These are phyloP conservation scores for Brachymystax lenok DNA, from an alignment of 2,797 vertebrate species.

Conservation along the genomic window DNA sequence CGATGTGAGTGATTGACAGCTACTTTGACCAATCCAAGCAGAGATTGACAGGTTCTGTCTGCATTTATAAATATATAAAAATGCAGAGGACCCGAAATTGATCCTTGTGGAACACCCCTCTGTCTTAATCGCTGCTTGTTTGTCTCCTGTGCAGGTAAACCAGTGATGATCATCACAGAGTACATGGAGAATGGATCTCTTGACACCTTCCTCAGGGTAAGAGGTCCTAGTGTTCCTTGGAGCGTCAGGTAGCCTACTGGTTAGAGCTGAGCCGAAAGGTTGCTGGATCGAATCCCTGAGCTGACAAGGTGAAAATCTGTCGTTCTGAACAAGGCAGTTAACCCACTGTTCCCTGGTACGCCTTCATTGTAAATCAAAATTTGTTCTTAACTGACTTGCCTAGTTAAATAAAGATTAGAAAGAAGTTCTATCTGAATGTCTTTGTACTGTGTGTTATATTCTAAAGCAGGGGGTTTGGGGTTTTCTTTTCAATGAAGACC, in stretches of 20 bases:
- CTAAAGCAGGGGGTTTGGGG: not conserved
- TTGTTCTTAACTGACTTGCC: too few relatives aligned
- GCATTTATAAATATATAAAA: not conserved
- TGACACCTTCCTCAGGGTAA: slow-evolving; percentile 92
- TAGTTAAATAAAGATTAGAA: not conserved
- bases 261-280: too few relatives aligned
- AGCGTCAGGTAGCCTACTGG: too few relatives aligned
- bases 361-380: too few relatives aligned
- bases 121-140: slow-evolving; percentile 6
- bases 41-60: not conserved
- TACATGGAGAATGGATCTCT: slow-evolving; percentile 96
- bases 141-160: slow-evolving; percentile 80
- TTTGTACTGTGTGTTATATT: slow-evolving; percentile 36
- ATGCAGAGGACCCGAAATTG: not conserved
- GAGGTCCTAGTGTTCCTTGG: slow-evolving; percentile 23
- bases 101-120: slow-evolving; percentile 5
- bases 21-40: not conserved
- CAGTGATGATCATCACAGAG: slow-evolving; percentile 94
- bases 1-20: slow-evolving; percentile 82
- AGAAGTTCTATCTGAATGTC: not conserved
- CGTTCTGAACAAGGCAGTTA: too few relatives aligned
- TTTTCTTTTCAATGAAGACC: too few relatives aligned
- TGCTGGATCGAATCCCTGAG: too few relatives aligned
- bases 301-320: too few relatives aligned
- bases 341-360: too few relatives aligned